Evolutionary conservation across 2,888 invertebrate genomes (phyloP).

Genomic region (Glomeris marginata): DNA sequence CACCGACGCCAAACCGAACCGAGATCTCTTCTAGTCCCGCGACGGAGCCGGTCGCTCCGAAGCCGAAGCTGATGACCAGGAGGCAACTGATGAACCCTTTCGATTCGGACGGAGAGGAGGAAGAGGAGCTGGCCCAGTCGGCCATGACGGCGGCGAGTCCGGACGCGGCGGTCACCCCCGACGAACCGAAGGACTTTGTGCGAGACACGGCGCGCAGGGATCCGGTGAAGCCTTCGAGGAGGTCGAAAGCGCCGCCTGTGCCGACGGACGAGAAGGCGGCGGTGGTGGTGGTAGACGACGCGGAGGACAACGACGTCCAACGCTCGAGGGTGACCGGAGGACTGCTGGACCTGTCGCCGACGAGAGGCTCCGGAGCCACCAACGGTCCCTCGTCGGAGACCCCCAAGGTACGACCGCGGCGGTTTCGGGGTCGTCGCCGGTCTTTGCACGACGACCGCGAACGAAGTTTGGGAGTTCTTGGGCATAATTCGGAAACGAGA

Average conservation of each 20-base stretch:
- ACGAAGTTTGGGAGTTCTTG: too few species aligned
- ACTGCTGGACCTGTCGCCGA: slow-evolving; percentile 27
- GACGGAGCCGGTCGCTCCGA: slow-evolving; percentile 9
- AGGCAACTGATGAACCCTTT: slow-evolving; percentile 76
- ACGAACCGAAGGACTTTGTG: slow-evolving; percentile 11
- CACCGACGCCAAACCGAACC: neutral
- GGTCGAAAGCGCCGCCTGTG: neutral
- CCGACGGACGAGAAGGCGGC: neutral
- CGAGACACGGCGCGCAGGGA: slow-evolving; percentile 1
- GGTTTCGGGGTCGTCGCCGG: too few species aligned
- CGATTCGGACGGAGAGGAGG: slow-evolving; percentile 69
- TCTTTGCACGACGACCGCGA: too few species aligned
- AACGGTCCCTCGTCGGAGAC: slow-evolving; percentile 1
- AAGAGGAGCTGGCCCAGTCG: slow-evolving; percentile 25
- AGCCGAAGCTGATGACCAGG: slow-evolving; percentile 53
- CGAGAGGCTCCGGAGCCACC: slow-evolving; percentile 20
- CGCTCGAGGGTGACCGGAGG: slow-evolving; percentile 14
- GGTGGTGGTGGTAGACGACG: slow-evolving; percentile 20
- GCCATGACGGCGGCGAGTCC: neutral
- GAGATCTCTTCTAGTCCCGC: slow-evolving; percentile 1
- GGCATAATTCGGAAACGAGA: too few species aligned
- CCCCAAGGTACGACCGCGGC: too few species aligned
- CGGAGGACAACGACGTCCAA: neutral
- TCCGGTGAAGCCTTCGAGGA: slow-evolving; percentile 6
- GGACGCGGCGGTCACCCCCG: slow-evolving; percentile 2